Base-by-base conservation (phyloP, 2,797 vertebrate genomes). In the Crypturellus tataupa region DNA sequence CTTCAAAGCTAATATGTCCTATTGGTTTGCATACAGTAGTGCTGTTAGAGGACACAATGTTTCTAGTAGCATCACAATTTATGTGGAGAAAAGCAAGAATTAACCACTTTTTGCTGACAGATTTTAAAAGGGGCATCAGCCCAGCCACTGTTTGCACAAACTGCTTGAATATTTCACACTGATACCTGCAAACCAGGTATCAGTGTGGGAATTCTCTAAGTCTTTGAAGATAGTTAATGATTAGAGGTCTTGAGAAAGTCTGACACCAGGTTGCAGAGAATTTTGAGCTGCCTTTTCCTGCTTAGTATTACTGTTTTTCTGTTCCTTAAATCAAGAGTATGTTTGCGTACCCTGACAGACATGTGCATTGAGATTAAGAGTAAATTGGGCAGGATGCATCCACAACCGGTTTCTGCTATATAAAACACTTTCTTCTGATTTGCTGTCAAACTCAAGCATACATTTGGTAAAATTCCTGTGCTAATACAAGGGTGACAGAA, bases 1-100 rank as follows among this genome's bases (percentile, higher is more conserved):
- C 69, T 70, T 92, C 55, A 60, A 67, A 87, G 87, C 87, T 81
- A 89, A 76, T 85, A 40, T 87, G 67, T 90, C 88, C 39, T 8
- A 53, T 67, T 51, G 79, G 42, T 87, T 24, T 47, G 42, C 73
- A 55, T 25, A n/a, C 49, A 76, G 49, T 62, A 69, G 55, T 13
- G 0, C 0, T 69, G 51, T 80, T 67, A 51, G 35, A 72, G 59
- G 63, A 84, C 82, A 19, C 51, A 63, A 63, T 56, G 44, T 80
- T 93, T 87, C 49, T 47, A 37, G 33, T 85, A 55, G 39, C 2
- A 0, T 56, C 82, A 67, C 59, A 59, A 16, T 81, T 92, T 67
- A 53, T 65, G 79, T 63, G 59, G 27, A 85, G 58, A 75, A 75
- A 87, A 78, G 5, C 40, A 56, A 35, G 19, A 44, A 83, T 77